Evolutionary conservation across 1,140 invertebrate genomes (phyloP), one percentile per base, ranked within the genome.

Genomic region (Thalassaphorura encarpata): DNA sequence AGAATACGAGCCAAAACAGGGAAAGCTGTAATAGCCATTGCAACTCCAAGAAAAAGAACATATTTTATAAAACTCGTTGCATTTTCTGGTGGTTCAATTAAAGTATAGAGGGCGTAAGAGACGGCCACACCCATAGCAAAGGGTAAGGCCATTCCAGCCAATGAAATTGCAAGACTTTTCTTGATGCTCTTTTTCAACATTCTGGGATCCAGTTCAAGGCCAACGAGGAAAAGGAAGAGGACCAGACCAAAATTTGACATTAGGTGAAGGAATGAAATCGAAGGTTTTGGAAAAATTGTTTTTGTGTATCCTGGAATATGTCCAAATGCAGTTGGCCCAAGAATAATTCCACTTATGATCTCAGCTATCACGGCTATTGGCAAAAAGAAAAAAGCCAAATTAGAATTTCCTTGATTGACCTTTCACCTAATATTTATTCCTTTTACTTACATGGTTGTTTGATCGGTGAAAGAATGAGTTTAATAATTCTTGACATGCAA

Each of bases 1-100:
- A 66, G 41, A 29, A 66, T 66, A 40, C 64, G 43, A 23, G 64
- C 64, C 15, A 66, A 45, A 0, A 66, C 63, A 2, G 64, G 64
- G 27, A 66, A 66, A 16, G 64, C 64, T 16, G 64, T 66, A 29
- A 66, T 66, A 5, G 64, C 51, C 52, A 66, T 56, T 11, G 64
- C 63, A 24, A 62, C 63, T 23, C 64, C 60, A 8, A 64, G 56
- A 45, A 66, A 66, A 1, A 66, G 57, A 13, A 63, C 53, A 33
- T 63, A 66, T 18, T 52, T 63, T 15, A 47, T 23, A 24, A 66
- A 66, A 19, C 40, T 40, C 1, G 52, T 45, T 2, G 16, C 8
- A 4, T 24, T 18, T 2, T 54, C 43, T 11, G 19, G 27, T 1
- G 43, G 53, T 36, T 66, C 61, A 11, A 65, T 52, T 2, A 36